Evolutionary conservation across 53 echinoderm and acorn worm species (phyloP), one percentile per base, ranked within the genome.

Genomic region (Crossaster papposus): DNA sequence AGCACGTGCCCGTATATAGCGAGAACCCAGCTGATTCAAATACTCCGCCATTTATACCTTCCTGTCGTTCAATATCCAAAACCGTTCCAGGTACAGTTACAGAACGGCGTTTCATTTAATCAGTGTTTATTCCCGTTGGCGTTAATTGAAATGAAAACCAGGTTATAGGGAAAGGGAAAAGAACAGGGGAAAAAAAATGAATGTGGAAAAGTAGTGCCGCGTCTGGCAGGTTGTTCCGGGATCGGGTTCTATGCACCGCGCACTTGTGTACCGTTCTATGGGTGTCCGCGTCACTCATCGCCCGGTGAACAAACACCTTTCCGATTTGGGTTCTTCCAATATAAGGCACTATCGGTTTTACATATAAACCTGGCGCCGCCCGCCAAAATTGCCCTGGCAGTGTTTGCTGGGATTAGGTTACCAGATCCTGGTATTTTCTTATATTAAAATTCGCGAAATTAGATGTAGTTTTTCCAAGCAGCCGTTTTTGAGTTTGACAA

Each of bases 381-480:
- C 17, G 75, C 18, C 14, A 33, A 30, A 74, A 74, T 24, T 32
- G 13, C 75, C 13, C 75, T 36, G 36, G 22, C 75, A 17, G 36
- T 74, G 36, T 34, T 36, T 35, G 23, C 11, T 18, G 3, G 36
- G 34, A 35, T 74, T 35, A 2, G 3, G 75, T 74, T 74, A 74
- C 75, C 72, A 28, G 29, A 30, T 71, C 72, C 5, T 44, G 44
- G 17, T 2, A 4, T 33, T 1, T 18, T 36, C 15, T 34, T 22
- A 74, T 35, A 74, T 74, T 74, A 74, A 74, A 74, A 74, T 20
- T 35, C 75, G 33, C 75, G 75, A 33, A 74, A 74, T 14, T 13
- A 35, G 75, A 74, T 36, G 36, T 33, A 23, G 8, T 14, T 34
- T 74, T 74, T 31, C 71, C 2, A 12, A 13, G 32, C 71, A 28